Conservation (phyloP, 2,797 vertebrate genomes). For the Sciurus carolinensis region DNA sequence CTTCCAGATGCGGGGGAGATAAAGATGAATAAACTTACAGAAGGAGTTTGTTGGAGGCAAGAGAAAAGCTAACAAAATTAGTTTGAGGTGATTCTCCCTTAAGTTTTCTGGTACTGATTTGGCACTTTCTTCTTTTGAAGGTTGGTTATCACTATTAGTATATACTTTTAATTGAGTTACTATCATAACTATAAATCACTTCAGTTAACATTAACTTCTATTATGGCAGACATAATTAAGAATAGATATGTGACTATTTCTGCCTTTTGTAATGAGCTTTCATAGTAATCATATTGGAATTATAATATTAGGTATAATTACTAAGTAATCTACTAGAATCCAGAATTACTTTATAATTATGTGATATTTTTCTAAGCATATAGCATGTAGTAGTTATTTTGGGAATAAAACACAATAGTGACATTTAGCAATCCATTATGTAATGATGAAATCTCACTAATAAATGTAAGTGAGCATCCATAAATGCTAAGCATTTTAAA, state of each 20-base stretch:
- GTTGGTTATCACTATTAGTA: conserved; percentile 66
- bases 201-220: conserved; percentile 83
- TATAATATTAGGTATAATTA: conserved; percentile 85
- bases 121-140: conserved; percentile 69
- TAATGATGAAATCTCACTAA: conserved; percentile 65
- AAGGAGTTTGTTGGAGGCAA: neutral
- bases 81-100: neutral
- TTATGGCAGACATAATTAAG: conserved; percentile 84
- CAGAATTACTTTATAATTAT: conserved; percentile 85
- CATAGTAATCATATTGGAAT: conserved; percentile 83
- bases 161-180: conserved; percentile 79
- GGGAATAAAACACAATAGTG: conserved; percentile 73
- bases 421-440: conserved; percentile 70
- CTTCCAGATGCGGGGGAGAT: neutral
- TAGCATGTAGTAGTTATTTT: conserved; percentile 72
- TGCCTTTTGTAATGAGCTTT: conserved; percentile 84
- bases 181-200: conserved; percentile 82
- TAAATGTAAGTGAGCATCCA: conserved; percentile 58
- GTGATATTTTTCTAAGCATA: conserved; percentile 82
- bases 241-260: conserved; percentile 81
- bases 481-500: conserved; percentile 60
- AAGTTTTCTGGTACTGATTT: conserved; percentile 63
- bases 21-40: neutral
- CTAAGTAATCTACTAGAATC: conserved; percentile 80
- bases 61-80: conserved; percentile 58